These are phyloP conservation scores for Linyphia triangularis DNA, from an alignment of 2,888 invertebrate species.

Conservation along the genomic window DNA sequence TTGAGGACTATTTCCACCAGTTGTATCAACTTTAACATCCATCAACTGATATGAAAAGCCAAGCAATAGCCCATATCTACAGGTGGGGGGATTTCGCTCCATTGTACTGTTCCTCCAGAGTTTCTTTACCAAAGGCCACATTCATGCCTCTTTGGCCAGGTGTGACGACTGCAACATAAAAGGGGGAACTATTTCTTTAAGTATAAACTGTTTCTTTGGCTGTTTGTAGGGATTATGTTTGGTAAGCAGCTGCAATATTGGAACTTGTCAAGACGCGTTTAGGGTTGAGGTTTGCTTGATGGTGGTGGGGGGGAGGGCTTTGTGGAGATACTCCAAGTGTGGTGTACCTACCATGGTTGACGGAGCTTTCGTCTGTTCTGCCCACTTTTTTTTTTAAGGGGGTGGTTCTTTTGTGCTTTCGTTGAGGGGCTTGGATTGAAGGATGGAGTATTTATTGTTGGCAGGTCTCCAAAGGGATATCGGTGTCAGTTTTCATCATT, in stretches of 20 bases:
- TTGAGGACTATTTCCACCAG: background rate
- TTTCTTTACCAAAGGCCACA: conserved; percentile 17
- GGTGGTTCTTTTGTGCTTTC: background rate
- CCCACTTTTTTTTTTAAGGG: background rate
- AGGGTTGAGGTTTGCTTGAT: background rate
- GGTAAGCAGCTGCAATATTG: conserved; percentile 51
- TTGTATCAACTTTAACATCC: conserved; percentile 41
- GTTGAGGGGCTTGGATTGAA: background rate
- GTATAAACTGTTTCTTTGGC: conserved; percentile 67
- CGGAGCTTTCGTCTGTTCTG: background rate
- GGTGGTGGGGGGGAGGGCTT: background rate
- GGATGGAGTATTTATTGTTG: background rate
- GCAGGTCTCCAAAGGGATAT: background rate
- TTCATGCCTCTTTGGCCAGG: conserved; percentile 55
- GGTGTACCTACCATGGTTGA: conserved; percentile 20
- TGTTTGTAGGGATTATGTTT: conserved; percentile 65
- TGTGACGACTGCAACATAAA: conserved; percentile 68
- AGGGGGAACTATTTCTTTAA: conserved; percentile 48
- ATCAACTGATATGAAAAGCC: background rate
- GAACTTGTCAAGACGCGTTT: conserved; percentile 36
- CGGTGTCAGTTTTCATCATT: conserved; percentile 49
- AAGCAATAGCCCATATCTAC: conserved; percentile 2
- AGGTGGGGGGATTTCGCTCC: conserved; percentile 1
- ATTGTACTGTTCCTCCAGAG: conserved; percentile 16
- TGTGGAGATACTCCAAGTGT: conserved; percentile 42